A percentile compares a stretch with the other conserved stretches of the same genome.
Evolutionary conservation across 2,888 invertebrate genomes (phyloP).

Genomic region (Blastobasis lacticolella): DNA sequence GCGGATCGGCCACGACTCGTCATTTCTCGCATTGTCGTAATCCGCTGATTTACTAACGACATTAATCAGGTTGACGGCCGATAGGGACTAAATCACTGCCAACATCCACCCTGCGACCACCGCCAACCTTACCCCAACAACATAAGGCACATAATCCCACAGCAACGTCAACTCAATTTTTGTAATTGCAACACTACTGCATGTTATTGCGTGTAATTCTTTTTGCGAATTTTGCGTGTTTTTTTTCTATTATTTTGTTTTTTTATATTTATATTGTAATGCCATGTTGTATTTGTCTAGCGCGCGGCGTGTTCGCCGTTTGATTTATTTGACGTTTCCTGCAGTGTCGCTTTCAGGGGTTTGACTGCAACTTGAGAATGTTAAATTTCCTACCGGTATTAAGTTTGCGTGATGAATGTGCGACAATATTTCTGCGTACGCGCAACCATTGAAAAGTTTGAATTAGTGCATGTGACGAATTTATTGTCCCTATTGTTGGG

Average conservation of each 20-base stretch:
- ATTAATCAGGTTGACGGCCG: conserved; percentile 74
- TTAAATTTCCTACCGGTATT: conserved; percentile 31
- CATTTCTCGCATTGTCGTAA: conserved; percentile 75
- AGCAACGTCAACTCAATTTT: conserved; percentile 18
- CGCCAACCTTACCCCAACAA: conserved; percentile 29
- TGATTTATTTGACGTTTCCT: conserved; percentile 64
- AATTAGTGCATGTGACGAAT: conserved; percentile 8
- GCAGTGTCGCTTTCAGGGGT: conserved; percentile 49
- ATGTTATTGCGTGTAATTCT: conserved; percentile 72
- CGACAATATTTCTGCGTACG: conserved; percentile 22
- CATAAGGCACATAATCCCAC: conserved; percentile 30
- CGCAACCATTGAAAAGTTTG: no score
- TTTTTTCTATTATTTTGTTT: conserved; percentile 14
- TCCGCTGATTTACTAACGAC: conserved; percentile 73
- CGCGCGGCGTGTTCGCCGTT: conserved; percentile 27
- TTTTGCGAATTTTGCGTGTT: conserved; percentile 54
- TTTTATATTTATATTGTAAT: conserved; percentile 38
- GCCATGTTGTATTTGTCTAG: conserved; percentile 62
- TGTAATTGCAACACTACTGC: conserved; percentile 60
- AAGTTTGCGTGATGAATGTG: conserved; percentile 42
- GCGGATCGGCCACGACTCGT: conserved; percentile 70
- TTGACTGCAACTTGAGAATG: conserved; percentile 54
- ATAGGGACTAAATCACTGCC: conserved; percentile 71
- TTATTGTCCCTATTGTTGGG: conserved; percentile 9
- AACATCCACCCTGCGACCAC: conserved; percentile 37